Base-by-base conservation (phyloP, 2,888 invertebrate species). In the Cosmia trapezina region DNA sequence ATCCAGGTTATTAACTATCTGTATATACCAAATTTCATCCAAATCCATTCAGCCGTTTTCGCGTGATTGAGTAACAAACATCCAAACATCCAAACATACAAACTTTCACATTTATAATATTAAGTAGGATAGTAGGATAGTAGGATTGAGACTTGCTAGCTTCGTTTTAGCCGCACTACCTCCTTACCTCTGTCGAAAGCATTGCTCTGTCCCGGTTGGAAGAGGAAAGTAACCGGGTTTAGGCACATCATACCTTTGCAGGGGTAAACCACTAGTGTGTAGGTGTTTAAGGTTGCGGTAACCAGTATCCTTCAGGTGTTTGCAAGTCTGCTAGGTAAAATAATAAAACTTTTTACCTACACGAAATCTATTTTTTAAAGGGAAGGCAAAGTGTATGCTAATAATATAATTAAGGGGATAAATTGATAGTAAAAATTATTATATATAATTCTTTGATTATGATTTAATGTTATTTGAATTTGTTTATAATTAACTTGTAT, bases 261-360 rank as follows among this genome's bases (percentile, higher is more conserved):
- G 37, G 14, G 45, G 37, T 61, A 12, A 67, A 47, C 22, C 45
- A 61, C n/a, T 17, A 4, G 12, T 37, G 37, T 3, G 22, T 37
- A 19, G 49, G 19, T 49, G 4, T 37, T n/a, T n/a, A n/a, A n/a
- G n/a, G 4, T 47, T 41, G 14, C 5, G 47, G 4, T 63, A 7
- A 41, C 64, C 64, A 22, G 9, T 64, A 41, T 70, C 70, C 70
- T 56, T 2, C 56, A 70, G 56, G 70, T 70, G 47, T 47, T 37
- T 6, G 28, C 19, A 7, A 53, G 22, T 19, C 22, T 28, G 5
- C 22, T 28, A 37, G 9, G 12, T n/a, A 43, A 68, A 43, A 68
- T 37, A 51, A 49, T 17, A 33, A 49, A 14, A 63, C 19, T 2
- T 19, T 19, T 19, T 19, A n/a, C 28, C 9, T 17, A 28, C 37